Evolutionary conservation across 1,140 invertebrate species (phyloP).

Genomic region (Charaxes varanes): DNA sequence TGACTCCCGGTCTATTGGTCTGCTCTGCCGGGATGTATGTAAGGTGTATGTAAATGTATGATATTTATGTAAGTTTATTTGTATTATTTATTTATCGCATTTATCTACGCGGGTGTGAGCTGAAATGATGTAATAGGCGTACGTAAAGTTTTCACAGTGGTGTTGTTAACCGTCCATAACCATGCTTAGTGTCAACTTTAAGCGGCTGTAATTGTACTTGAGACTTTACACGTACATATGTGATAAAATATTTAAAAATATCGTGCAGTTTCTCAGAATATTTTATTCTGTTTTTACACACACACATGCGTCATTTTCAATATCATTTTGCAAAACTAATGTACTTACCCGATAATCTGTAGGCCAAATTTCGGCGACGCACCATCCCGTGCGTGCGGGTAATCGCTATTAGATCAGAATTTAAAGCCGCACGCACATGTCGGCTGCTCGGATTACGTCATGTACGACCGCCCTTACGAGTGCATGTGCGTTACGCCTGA

Average conservation of each 20-base stretch:
- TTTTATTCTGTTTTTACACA: not conserved
- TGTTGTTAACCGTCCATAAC: no score
- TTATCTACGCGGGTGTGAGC: no score
- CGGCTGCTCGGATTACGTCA: slow-evolving; percentile 57
- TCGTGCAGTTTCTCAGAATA: no score
- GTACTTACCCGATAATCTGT: slow-evolving; percentile 5
- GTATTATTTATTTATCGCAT: no score
- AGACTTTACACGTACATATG: not conserved
- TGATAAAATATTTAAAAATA: not conserved
- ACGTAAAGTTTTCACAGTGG: no score
- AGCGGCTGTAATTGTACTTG: not conserved
- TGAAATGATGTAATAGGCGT: no score
- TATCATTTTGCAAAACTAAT: slow-evolving; percentile 1
- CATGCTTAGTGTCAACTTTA: no score
- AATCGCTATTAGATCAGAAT: slow-evolving; percentile 67
- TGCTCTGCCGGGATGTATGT: no score
- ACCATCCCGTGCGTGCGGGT: slow-evolving; percentile 40
- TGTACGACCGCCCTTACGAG: slow-evolving; percentile 33
- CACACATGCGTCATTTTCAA: no score
- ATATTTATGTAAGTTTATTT: no score
- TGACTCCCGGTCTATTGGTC: no score
- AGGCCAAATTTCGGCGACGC: slow-evolving; percentile 10
- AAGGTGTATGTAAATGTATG: no score
- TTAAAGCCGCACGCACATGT: slow-evolving; percentile 65
- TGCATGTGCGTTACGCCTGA: slow-evolving; percentile 17